Evolutionary conservation across 2,888 invertebrate species (phyloP), one percentile per base, ranked within the genome.

Genomic region (Polietes domitor): DNA sequence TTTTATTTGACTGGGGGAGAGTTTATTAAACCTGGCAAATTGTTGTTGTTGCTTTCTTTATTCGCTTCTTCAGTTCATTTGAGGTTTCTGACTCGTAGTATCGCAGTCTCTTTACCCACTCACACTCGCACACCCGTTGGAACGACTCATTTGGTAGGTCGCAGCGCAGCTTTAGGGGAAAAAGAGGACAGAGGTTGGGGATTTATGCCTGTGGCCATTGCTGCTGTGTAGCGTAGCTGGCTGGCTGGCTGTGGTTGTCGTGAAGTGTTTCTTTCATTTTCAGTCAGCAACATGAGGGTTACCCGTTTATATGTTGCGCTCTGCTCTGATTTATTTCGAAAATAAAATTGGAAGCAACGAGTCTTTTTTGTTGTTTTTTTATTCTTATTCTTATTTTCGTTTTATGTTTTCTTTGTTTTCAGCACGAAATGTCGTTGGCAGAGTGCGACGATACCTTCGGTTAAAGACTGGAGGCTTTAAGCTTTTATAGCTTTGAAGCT

Each of bases 11-110:
- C 17, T 21, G 43, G 32, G 47, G 24, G 37, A 10, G 24, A 32
- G 77, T 73, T 77, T 70, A 81, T 55, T 73, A 15, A 68, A 77
- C 43, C 53, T 41, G 17, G 37, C 41, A 55, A 68, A 70, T 32
- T 75, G 70, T 15, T 61, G 24, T 15, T 58, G 58, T 58, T 58
- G 58, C 26, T 61, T 26, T 12, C 17, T 19, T 65, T 41, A 65
- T 21, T 41, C 26, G 2, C 53, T 53, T 37, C 43, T 24, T 55
- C 19, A 76, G 76, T 77, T 68, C 55, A 81, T 73, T 81, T 73
- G 58, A 58, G 55, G 43, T 50, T 68, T 74, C 43, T 68, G 28
- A 32, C 47, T 68, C 15, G 43, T 43, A 3, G 9, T 37, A 9
- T 61, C 28, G 1, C 19, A 55, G 55, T 55, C 19, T 21, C 19